Evolutionary conservation across 2,113 vertebrate genomes (phyloP), one percentile per base, ranked within the genome.

Genomic region (Nesoenas mayeri): DNA sequence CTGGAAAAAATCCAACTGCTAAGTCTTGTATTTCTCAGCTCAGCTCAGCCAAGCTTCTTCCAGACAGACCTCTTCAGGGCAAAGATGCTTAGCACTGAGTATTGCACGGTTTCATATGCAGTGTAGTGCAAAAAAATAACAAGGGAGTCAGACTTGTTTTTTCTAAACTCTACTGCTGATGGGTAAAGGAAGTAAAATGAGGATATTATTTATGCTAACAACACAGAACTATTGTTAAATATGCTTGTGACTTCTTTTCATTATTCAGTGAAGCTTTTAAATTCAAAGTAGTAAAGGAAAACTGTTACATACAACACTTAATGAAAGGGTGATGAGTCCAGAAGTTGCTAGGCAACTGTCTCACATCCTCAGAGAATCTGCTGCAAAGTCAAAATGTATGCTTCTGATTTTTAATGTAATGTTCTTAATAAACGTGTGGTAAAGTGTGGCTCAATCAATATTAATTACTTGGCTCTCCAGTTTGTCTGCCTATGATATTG

Each of bases 111-210:
- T 93, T 78, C 91, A 48, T 48, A 51, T 65, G 57, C 78, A 77
- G 47, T 40, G 72, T 64, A 64, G 75, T 74, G 60, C 61, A 58
- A 69, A 84, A 53, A 88, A 94, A 57, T 86, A 96, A 86, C 72
- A 90, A 86, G 53, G 88, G 53, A 95, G 80, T 64, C 69, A 85
- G 75, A 78, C 48, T 70, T 69, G 89, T 20, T 74, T 96, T 86
- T 91, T 95, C 86, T 67, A 72, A 70, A 89, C 84, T 95, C 51
- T 79, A 51, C 70, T 93, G 89, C 54, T 87, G 80, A 75, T 87
- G 78, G 92, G 57, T 79, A 91, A 89, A 95, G 92, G 92, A 97
- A 96, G 80, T 92, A 95, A 94, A 96, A 96, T 85, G 91, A 92
- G 70, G 57, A 81, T 92, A 95, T 96, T 80, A 91, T 67, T 96